Evolutionary conservation across 2,113 vertebrate genomes (phyloP).

Genomic region (Danio rerio): GRCz12tu NC_133176.1:27297001-27297500

Average conservation of each 20-base stretch:
- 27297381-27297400: neutral
- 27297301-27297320: neutral
- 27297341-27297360: neutral
- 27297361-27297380: neutral
- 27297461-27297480: too few relatives aligned
- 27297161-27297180: neutral
- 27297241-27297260: neutral
- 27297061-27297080: slow-evolving; percentile 15
- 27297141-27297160: neutral
- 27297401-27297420: slow-evolving; percentile 13
- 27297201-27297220: neutral
- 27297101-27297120: neutral
- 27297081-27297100: neutral
- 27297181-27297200: neutral
- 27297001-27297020: slow-evolving; percentile 6
- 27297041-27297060: slow-evolving; percentile 54
- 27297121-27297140: neutral
- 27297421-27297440: neutral
- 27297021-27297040: neutral
- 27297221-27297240: neutral
- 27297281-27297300: neutral
- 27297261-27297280: neutral
- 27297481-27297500: too few relatives aligned
- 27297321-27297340: neutral
- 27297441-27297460: neutral